phyloP scores from a whole-genome alignment of 92 coral and sea anemone genomes.

The Isaurus tuberculatus region DNA sequence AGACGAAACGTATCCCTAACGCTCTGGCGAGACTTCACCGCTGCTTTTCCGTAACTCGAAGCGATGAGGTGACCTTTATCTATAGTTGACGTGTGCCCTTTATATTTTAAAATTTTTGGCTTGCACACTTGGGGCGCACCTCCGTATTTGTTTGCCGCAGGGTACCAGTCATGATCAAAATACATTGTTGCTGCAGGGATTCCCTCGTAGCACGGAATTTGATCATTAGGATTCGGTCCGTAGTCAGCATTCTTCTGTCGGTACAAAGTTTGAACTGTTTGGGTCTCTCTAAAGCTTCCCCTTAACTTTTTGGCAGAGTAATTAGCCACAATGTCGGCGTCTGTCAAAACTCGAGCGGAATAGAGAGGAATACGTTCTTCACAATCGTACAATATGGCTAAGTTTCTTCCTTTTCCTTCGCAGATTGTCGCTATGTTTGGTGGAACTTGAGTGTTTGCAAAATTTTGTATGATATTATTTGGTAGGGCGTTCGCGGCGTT shows the following conservation, averaged over 20 bases:
- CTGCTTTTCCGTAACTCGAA: conserved; percentile 16
- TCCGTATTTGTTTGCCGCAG: not conserved
- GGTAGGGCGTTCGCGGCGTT: conserved; percentile 4
- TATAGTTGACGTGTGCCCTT: too few species aligned
- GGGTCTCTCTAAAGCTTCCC: not conserved
- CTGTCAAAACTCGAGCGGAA: conserved; percentile 25
- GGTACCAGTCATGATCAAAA: conserved; percentile 17
- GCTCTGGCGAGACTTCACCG: not conserved
- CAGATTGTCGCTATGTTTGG: not conserved
- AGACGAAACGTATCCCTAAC: not conserved
- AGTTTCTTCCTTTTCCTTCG: not conserved
- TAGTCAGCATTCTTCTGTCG: conserved; percentile 20
- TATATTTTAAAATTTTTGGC: not conserved
- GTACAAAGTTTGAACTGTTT: not conserved
- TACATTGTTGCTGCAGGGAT: not conserved
- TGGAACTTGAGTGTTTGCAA: not conserved
- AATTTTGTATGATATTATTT: not conserved
- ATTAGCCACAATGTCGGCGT: not conserved
- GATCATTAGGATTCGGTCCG: conserved; percentile 13
- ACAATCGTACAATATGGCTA: conserved; percentile 20
- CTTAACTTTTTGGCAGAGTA: not conserved
- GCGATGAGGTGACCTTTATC: conserved; percentile 15
- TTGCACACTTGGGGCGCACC: not conserved
- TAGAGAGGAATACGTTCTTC: conserved; percentile 1
- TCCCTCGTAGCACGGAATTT: conserved; percentile 5